Base-by-base conservation (phyloP, 2,797 vertebrate species). In the Notamacropus eugenii region DNA sequence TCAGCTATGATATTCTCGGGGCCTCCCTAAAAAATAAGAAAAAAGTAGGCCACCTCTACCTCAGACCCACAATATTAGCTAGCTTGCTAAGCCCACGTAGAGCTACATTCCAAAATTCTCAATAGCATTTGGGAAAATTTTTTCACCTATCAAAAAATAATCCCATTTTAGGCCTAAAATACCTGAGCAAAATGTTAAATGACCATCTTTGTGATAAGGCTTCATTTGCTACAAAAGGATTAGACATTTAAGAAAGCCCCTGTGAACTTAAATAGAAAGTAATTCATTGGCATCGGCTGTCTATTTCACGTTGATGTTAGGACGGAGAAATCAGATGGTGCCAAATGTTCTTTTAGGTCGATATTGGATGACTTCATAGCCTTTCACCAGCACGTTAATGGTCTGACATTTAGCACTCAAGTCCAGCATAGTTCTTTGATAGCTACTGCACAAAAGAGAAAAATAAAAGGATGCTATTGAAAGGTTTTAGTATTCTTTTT, bases 341-440 rank as follows among this genome's bases (percentile, higher is more conserved):
- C 97, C 97, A 98, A 98, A 97, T 98, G 97, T 98, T 97, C 95
- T 98, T 97, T 97, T 97, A 97, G 96, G 97, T 98, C 97, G 98
- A 98, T 98, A 98, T 59, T 97, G 96, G 97, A 97, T 98, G 98
- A 98, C 97, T 97, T 98, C 97, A 98, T 97, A 95, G 98, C 97
- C 90, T 98, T 97, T 98, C 97, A 96, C 97, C 93, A 96, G 95
- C 55, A 0, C 97, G 95, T 97, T 97, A 98, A 97, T 98, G 97
- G 97, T 96, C 97, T 96, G 40, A 97, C 97, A 98, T 96, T 98
- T 97, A 98, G 96, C 97, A 96, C 95, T 97, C 96, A 97, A 97
- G 95, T 96, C 94, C 92, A 92, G 96, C 94, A 55, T 91, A 97
- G 97, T 94, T 95, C 96, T 97, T 96, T 97, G 96, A 92, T 97